These are phyloP conservation scores for Tetragnatha montana DNA, from an alignment of 2,888 invertebrate genomes.

Conservation along the genomic window DNA sequence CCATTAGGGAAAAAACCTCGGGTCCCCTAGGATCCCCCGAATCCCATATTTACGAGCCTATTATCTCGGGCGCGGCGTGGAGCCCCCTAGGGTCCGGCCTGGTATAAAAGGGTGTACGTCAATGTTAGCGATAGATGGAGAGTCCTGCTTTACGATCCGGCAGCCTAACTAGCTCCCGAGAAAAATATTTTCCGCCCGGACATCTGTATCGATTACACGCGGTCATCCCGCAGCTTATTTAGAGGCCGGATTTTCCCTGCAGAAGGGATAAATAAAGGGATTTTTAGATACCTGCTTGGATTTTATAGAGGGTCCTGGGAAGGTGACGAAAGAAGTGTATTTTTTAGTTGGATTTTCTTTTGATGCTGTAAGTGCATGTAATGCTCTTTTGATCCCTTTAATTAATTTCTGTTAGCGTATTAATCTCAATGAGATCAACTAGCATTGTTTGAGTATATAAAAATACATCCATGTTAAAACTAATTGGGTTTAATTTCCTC, in stretches of 20 bases:
- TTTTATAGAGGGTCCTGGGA: too few relatives aligned
- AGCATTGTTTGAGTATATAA: too few relatives aligned
- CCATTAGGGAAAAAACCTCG: constrained; percentile 34
- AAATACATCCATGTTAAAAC: too few relatives aligned
- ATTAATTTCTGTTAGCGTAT: too few relatives aligned
- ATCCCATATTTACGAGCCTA: constrained; percentile 71
- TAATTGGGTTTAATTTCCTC: too few relatives aligned
- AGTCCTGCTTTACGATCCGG: constrained; percentile 52
- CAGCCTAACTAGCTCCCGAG: constrained; percentile 31
- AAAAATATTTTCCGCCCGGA: constrained; percentile 5
- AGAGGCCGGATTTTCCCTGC: background rate
- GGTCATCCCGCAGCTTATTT: constrained; percentile 26
- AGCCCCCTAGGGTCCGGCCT: constrained; percentile 37
- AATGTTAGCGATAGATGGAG: constrained; percentile 58
- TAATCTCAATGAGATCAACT: too few relatives aligned
- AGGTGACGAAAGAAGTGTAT: too few relatives aligned
- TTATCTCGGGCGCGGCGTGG: constrained; percentile 64
- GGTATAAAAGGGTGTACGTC: constrained; percentile 66
- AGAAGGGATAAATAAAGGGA: background rate
- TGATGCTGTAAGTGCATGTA: too few relatives aligned
- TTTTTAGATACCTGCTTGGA: too few relatives aligned
- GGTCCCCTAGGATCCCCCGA: constrained; percentile 24
- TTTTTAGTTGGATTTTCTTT: too few relatives aligned
- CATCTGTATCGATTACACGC: constrained; percentile 44
- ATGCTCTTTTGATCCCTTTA: too few relatives aligned